These are phyloP conservation scores for Baccha elongata DNA, from an alignment of 2,888 invertebrate genomes.

Conservation along the genomic window DNA sequence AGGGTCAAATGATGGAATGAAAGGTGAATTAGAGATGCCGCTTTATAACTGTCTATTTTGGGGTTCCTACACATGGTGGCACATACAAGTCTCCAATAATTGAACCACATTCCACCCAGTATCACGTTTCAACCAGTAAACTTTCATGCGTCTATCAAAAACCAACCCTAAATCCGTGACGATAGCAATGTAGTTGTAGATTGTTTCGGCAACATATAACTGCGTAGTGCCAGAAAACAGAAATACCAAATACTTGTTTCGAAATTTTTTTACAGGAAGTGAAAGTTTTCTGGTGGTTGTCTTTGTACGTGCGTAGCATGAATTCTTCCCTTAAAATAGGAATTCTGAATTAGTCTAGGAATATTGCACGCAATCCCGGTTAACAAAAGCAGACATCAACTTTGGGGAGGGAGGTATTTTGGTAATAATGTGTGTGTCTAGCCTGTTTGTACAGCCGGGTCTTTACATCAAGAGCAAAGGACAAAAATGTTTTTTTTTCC, in stretches of 20 bases:
- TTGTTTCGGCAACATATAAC: conserved; percentile 22
- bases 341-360: conserved; percentile 61
- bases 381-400: conserved; percentile 53
- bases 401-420: neutral
- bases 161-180: conserved; percentile 42
- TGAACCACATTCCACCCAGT: conserved; percentile 48
- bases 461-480: conserved; percentile 1
- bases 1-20: conserved; percentile 28
- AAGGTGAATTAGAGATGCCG: neutral
- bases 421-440: conserved; percentile 14
- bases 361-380: conserved; percentile 48
- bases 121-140: conserved; percentile 44
- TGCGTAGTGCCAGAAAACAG: neutral
- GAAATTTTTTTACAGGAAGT: conserved; percentile 52
- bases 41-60: neutral
- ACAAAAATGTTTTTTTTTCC: neutral
- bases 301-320: conserved; percentile 61
- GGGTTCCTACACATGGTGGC: neutral
- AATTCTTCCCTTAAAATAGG: conserved; percentile 44
- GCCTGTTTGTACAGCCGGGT: conserved; percentile 9
- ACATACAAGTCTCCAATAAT: conserved; percentile 39
- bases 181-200: conserved; percentile 16
- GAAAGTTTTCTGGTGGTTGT: conserved; percentile 52
- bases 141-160: neutral
- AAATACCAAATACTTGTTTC: conserved; percentile 26